Conservation (phyloP, 2,888 invertebrate species). For the Lochmaea capreae region DNA sequence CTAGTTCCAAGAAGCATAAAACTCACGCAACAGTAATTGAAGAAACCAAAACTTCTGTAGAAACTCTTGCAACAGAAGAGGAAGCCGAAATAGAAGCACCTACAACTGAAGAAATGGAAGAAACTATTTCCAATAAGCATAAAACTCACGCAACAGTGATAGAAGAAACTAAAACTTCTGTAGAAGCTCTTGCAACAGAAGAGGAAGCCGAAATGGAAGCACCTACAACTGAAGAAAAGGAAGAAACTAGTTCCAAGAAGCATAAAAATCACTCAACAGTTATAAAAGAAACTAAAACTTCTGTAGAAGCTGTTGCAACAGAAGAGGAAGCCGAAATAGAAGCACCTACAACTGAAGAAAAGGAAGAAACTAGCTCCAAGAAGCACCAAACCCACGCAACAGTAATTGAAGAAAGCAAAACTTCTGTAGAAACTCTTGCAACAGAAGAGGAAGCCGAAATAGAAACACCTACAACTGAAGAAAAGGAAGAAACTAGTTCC, state of each 20-base stretch:
- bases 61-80: constrained; percentile 16
- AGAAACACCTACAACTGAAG: background rate
- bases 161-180: background rate
- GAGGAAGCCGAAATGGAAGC: background rate
- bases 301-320: constrained; percentile 4
- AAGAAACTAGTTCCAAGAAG: background rate
- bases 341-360: background rate
- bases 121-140: background rate
- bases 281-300: background rate
- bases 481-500: background rate
- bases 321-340: background rate
- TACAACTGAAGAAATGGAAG: background rate
- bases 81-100: background rate
- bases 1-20: background rate
- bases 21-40: background rate
- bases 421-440: no score
- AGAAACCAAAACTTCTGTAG: background rate
- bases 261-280: background rate
- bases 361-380: background rate
- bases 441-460: background rate
- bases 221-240: background rate
- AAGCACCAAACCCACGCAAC: background rate
- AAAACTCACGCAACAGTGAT: background rate
- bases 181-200: background rate
- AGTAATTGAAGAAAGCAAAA: background rate